phyloP scores from a whole-genome alignment of 2,888 invertebrate genomes.

The Himalopsyche tibetana region DNA sequence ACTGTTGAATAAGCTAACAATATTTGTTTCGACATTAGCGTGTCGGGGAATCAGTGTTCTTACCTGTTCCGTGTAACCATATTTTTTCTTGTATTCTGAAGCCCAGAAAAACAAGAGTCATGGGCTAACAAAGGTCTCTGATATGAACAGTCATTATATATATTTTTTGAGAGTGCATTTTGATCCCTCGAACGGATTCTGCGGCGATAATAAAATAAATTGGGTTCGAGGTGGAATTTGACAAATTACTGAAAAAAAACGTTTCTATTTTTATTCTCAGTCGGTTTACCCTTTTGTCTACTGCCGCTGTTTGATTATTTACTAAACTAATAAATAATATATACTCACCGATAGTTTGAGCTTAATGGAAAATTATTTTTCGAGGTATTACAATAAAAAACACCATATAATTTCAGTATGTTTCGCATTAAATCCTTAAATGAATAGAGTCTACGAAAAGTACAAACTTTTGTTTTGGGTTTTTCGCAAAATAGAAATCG shows the following conservation, averaged over 20 bases:
- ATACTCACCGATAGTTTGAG: neutral
- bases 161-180: slow-evolving; percentile 57
- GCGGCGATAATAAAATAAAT: slow-evolving; percentile 65
- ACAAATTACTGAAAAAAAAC: slow-evolving; percentile 63
- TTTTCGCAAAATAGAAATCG: too few relatives aligned
- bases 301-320: neutral
- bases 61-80: slow-evolving; percentile 61
- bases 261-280: slow-evolving; percentile 9
- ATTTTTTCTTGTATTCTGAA: slow-evolving; percentile 59
- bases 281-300: slow-evolving; percentile 42
- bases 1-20: neutral
- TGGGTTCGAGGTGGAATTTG: slow-evolving; percentile 64
- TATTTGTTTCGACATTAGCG: slow-evolving; percentile 47
- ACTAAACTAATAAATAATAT: neutral
- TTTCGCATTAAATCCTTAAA: too few relatives aligned
- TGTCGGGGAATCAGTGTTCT: slow-evolving; percentile 49
- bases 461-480: too few relatives aligned
- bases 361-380: too few relatives aligned
- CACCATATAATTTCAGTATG: too few relatives aligned
- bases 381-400: too few relatives aligned
- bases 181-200: slow-evolving; percentile 63
- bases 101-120: slow-evolving; percentile 63
- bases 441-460: too few relatives aligned
- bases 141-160: slow-evolving; percentile 65
- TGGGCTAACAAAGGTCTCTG: slow-evolving; percentile 62